A percentile compares a stretch with the other conserved stretches of the same genome.
phyloP scores from a whole-genome alignment of 2,113 vertebrate genomes.

The Rutilus rutilus region DNA sequence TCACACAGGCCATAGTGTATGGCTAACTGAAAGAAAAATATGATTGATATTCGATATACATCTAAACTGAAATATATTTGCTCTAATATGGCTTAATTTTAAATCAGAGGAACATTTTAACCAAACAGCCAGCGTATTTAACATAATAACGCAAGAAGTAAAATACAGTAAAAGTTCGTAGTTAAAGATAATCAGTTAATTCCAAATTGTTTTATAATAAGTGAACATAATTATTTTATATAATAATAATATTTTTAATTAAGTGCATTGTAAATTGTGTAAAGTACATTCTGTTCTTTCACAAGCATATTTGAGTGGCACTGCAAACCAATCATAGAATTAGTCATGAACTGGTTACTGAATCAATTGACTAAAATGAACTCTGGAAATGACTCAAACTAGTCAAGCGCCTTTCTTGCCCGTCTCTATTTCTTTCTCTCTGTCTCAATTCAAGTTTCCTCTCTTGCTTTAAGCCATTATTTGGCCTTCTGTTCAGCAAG shows the following conservation, averaged over 20 bases:
- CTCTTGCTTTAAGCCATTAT: slow-evolving; percentile 19
- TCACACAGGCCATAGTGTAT: neutral
- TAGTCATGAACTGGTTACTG: neutral
- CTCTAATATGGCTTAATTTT: neutral
- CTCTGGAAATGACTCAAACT: neutral
- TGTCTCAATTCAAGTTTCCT: neutral
- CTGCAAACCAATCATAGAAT: neutral
- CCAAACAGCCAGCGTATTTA: neutral
- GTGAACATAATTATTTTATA: no score
- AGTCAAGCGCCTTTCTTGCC: no score
- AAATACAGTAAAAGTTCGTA: neutral
- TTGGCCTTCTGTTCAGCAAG: neutral
- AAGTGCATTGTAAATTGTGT: no score
- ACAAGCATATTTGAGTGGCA: neutral
- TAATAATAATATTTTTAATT: no score
- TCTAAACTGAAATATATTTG: neutral
- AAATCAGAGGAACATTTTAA: neutral
- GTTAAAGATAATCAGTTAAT: neutral
- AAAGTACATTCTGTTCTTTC: neutral
- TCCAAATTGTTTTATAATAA: neutral
- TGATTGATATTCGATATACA: neutral
- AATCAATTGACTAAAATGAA: neutral
- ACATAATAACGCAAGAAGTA: neutral
- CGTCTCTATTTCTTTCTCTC: neutral
- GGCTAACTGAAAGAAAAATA: neutral